These are phyloP conservation scores for Tachina lurida DNA, from an alignment of 2,888 invertebrate species.

Conservation along the genomic window DNA sequence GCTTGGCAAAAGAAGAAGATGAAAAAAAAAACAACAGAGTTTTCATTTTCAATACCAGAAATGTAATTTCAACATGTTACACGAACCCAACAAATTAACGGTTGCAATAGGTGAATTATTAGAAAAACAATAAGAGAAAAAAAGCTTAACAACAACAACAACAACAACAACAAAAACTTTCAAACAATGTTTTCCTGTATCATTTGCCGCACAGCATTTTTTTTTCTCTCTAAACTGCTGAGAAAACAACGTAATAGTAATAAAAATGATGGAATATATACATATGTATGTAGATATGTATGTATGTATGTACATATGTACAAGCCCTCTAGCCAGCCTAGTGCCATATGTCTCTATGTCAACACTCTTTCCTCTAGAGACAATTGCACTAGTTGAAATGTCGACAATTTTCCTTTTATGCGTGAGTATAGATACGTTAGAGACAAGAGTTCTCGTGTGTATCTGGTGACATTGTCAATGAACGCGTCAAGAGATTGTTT, in stretches of 20 bases:
- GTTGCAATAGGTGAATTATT: slow-evolving; percentile 65
- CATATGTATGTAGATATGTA: slow-evolving; percentile 20
- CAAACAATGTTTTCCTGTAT: slow-evolving; percentile 67
- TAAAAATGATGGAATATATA: not conserved
- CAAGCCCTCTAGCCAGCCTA: no score
- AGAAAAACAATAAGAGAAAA: slow-evolving; percentile 61
- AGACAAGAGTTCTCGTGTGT: no score
- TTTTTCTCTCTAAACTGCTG: slow-evolving; percentile 11
- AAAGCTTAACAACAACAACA: slow-evolving; percentile 19
- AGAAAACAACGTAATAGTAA: slow-evolving; percentile 31
- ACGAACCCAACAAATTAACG: slow-evolving; percentile 70
- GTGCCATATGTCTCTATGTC: no score
- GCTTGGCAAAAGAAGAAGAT: not conserved
- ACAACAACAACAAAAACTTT: not conserved
- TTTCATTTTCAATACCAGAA: slow-evolving; percentile 68
- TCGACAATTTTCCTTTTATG: no score
- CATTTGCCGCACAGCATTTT: slow-evolving; percentile 47
- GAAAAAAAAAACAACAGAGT: slow-evolving; percentile 2
- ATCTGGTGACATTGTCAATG: no score
- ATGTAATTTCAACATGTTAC: slow-evolving; percentile 61
- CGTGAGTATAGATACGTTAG: no score
- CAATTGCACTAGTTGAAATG: no score
- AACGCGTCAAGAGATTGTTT: no score
- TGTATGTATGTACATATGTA: no score
- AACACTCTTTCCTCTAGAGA: no score